Percentiles rank a stretch among this genome's conserved stretches.
phyloP scores from a whole-genome alignment of 2,113 vertebrate species.

The Vidua chalybeata region DNA sequence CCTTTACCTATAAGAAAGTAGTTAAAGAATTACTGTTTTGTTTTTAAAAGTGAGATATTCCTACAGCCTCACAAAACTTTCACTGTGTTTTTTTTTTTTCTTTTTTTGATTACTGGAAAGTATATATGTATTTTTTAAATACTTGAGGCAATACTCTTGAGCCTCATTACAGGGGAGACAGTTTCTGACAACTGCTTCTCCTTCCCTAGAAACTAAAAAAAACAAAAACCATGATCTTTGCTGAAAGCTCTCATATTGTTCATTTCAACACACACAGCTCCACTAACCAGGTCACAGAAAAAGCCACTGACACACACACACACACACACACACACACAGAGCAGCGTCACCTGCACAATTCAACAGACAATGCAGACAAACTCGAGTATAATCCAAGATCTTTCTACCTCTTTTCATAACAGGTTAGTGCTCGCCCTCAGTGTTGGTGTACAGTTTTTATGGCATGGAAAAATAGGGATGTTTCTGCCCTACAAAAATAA shows the following conservation, averaged over 20 bases:
- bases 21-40: constrained; percentile 46
- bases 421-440: constrained; percentile 83
- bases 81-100: not conserved
- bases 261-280: constrained; percentile 67
- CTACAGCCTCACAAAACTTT: constrained; percentile 23
- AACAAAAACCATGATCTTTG: constrained; percentile 71
- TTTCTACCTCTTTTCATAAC: constrained; percentile 87
- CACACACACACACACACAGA: constrained; percentile 56
- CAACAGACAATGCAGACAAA: constrained; percentile 77
- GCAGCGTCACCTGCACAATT: constrained; percentile 72
- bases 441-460: constrained; percentile 87
- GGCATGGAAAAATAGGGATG: constrained; percentile 84
- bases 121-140: not conserved
- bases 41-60: constrained; percentile 27
- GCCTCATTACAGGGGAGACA: not conserved
- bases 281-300: constrained; percentile 75
- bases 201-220: constrained; percentile 45
- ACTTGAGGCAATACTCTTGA: not conserved
- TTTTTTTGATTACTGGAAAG: not conserved
- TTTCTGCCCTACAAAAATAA: constrained; percentile 86
- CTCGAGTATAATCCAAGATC: constrained; percentile 80
- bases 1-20: constrained; percentile 57
- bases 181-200: constrained; percentile 22
- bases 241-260: constrained; percentile 66
- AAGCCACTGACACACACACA: constrained; percentile 69